Evolutionary conservation across 2,797 vertebrate species (phyloP).

Genomic region (Mormyrops boulengeri): DNA sequence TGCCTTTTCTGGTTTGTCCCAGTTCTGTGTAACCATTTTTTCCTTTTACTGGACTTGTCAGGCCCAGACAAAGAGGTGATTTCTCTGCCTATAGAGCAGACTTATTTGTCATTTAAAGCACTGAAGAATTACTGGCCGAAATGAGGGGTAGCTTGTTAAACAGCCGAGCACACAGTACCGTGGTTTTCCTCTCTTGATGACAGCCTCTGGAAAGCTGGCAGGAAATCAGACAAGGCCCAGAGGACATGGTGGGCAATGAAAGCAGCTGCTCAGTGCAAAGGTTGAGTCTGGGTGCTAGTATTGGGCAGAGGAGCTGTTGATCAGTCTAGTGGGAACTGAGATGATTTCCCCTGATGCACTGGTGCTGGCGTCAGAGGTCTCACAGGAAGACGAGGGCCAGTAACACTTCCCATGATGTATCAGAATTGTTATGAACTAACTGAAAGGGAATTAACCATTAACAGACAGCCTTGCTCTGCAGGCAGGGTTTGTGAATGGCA

Average conservation of each 20-base stretch:
- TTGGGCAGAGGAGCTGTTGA: not conserved
- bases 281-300: not conserved
- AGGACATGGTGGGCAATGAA: not conserved
- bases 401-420: not conserved
- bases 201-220: not conserved
- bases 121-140: not conserved
- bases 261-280: not conserved
- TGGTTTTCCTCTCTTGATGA: not conserved
- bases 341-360: not conserved
- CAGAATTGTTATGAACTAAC: not conserved
- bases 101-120: not conserved
- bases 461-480: not conserved
- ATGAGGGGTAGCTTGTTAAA: not conserved
- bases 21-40: not conserved
- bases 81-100: not conserved
- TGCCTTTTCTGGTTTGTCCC: not conserved
- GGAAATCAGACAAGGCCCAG: not conserved
- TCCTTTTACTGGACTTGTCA: not conserved
- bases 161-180: not conserved
- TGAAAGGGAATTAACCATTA: not conserved
- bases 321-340: not conserved
- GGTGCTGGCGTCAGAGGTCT: not conserved
- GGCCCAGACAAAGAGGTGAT: not conserved
- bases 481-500: not conserved
- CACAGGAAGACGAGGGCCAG: not conserved